These are phyloP conservation scores for Dione juno DNA, from an alignment of 2,888 invertebrate species.

Conservation along the genomic window DNA sequence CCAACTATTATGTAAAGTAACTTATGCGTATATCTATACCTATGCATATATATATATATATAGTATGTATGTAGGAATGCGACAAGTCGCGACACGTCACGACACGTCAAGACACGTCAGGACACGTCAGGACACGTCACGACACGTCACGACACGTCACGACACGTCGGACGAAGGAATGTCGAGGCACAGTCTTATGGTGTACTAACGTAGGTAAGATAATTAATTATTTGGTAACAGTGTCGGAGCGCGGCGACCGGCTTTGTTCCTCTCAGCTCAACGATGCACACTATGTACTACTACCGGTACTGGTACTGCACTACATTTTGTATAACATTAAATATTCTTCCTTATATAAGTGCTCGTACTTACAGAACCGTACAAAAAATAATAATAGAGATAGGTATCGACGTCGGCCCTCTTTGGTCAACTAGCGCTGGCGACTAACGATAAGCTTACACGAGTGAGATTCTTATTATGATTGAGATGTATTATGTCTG, in stretches of 20 bases:
- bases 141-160: background rate
- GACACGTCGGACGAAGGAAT: constrained; percentile 49
- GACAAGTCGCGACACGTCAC: constrained; percentile 38
- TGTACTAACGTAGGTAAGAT: constrained; percentile 37
- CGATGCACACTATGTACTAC: background rate
- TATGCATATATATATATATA: background rate
- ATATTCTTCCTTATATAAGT: constrained; percentile 36
- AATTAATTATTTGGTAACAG: constrained; percentile 62
- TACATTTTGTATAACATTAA: no score
- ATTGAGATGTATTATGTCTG: constrained; percentile 5
- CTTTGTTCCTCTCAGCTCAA: constrained; percentile 4
- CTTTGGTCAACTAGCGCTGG: constrained; percentile 63
- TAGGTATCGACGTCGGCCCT: constrained; percentile 22
- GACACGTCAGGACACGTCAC: no score
- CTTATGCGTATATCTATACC: constrained; percentile 33
- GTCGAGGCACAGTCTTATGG: constrained; percentile 61
- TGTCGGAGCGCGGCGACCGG: constrained; percentile 4
- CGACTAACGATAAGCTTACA: constrained; percentile 42
- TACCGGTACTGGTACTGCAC: constrained; percentile 14
- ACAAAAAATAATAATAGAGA: constrained; percentile 12
- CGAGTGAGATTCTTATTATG: constrained; percentile 67
- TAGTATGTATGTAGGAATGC: constrained; percentile 40
- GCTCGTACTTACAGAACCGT: constrained; percentile 40
- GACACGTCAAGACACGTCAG: constrained; percentile 52
- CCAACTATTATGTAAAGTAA: constrained; percentile 24